Conservation (phyloP, 2,113 vertebrate species). For the Diadophis punctatus region DNA sequence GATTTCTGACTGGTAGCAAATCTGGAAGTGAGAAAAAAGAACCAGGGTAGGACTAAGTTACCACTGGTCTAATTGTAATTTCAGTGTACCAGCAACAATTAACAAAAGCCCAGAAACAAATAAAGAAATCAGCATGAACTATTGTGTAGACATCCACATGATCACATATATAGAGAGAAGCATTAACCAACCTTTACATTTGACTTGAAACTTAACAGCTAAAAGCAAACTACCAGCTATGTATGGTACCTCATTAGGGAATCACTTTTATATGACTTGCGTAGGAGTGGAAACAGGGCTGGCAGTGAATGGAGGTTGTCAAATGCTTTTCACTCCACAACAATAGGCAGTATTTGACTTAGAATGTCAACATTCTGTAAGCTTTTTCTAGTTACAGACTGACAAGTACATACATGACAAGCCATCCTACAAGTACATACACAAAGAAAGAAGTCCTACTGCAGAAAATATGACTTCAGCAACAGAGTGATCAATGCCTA, state of each 20-base stretch:
- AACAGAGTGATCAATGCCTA: too few relatives aligned
- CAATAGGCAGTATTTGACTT: background rate
- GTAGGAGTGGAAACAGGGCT: background rate
- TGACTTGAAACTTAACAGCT: background rate
- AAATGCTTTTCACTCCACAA: background rate
- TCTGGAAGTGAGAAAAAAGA: background rate
- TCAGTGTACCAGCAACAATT: background rate
- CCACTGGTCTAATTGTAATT: background rate
- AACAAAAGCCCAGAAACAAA: background rate
- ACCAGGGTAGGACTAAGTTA: background rate
- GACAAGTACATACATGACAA: too few relatives aligned
- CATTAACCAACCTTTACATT: background rate
- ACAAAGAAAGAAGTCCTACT: background rate
- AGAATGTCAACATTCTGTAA: background rate
- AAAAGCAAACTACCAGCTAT: background rate
- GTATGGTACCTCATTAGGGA: background rate
- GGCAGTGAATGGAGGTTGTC: background rate
- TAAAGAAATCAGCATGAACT: background rate
- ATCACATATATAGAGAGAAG: background rate
- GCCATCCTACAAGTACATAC: background rate
- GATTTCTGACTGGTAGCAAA: background rate
- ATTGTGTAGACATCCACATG: background rate
- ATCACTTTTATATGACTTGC: background rate
- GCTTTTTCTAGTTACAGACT: background rate
- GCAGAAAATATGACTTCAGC: too few relatives aligned